Evolutionary conservation across 2,888 invertebrate species (phyloP), one percentile per base, ranked within the genome.

Genomic region (Pandemis heparana): DNA sequence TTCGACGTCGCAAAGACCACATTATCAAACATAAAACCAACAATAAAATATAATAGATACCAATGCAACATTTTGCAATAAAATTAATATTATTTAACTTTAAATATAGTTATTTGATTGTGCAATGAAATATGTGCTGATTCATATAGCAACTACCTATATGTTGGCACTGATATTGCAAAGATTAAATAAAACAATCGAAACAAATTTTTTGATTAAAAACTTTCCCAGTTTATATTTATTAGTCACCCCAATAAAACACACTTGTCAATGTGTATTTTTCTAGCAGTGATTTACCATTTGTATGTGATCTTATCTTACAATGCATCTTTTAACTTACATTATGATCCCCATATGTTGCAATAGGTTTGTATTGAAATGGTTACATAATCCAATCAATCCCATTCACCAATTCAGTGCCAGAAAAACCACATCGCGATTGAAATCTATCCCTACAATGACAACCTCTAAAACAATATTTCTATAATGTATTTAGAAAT

Each of bases 61-160:
- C 84, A 81, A 88, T 88, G 86, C 90, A 93, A 94, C 92, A 93
- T 88, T 89, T 90, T 89, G 87, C 87, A 88, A 92, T 92, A 93
- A 91, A 92, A 92, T 91, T 88, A 89, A 89, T 88, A 85, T 78
- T 67, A 82, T 84, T 85, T 81, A 92, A 92, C 90, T 86, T 83
- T 86, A 71, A 82, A 85, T 88, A 87, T 82, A 85, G 81, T 80
- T 80, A 85, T 85, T 85, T 83, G 79, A 86, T 89, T 90, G 89
- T 92, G 89, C 90, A 88, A 79, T 80, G 80, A 83, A 87, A 87
- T 84, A 85, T 84, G 88, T 90, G 88, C 87, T 85, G 76, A 78
- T 43, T 81, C 81, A 83, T 83, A 84, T 83, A 85, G 76, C 80
- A 78, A 75, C 76, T 80, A 79, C 75, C 76, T 80, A 83, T 82